A percentile compares a stretch with the other conserved stretches of the same genome.
Evolutionary conservation across 2,113 vertebrate species (phyloP).

Genomic region (Ceyx cyanopectus): DNA sequence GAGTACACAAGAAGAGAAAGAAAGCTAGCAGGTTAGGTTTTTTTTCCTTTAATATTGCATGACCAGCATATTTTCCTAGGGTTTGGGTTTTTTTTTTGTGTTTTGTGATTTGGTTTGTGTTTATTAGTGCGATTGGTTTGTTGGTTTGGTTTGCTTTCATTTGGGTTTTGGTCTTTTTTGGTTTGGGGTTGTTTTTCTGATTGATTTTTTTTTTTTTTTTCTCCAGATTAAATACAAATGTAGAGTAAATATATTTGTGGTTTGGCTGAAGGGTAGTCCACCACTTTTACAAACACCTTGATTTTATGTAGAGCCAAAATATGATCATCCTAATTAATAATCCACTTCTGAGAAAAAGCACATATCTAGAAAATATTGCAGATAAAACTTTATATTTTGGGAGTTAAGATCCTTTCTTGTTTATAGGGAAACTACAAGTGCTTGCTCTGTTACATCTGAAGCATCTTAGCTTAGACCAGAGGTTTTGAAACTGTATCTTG

Average conservation of each 20-base stretch:
- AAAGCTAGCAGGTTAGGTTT: not conserved
- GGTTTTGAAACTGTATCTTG: not conserved
- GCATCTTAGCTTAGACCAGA: not conserved
- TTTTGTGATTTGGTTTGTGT: not conserved
- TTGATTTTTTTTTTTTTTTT: not conserved
- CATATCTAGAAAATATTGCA: not conserved
- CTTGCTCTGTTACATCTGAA: not conserved
- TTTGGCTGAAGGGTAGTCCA: not conserved
- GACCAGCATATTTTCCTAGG: not conserved
- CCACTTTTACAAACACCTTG: not conserved
- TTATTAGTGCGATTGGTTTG: too few relatives aligned
- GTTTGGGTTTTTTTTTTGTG: too few relatives aligned
- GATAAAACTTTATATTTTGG: not conserved
- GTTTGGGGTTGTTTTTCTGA: too few relatives aligned
- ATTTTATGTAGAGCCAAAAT: not conserved
- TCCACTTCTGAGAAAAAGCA: not conserved
- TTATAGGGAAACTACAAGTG: not conserved
- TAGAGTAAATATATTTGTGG: accelerated
- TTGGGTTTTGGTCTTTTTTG: too few relatives aligned
- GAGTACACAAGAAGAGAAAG: not conserved
- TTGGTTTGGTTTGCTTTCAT: too few relatives aligned
- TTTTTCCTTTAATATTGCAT: not conserved
- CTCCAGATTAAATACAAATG: not conserved
- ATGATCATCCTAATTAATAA: not conserved
- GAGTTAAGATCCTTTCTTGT: not conserved